Base-by-base conservation (phyloP, 2,888 invertebrate species). In the Crematogaster levior region DNA sequence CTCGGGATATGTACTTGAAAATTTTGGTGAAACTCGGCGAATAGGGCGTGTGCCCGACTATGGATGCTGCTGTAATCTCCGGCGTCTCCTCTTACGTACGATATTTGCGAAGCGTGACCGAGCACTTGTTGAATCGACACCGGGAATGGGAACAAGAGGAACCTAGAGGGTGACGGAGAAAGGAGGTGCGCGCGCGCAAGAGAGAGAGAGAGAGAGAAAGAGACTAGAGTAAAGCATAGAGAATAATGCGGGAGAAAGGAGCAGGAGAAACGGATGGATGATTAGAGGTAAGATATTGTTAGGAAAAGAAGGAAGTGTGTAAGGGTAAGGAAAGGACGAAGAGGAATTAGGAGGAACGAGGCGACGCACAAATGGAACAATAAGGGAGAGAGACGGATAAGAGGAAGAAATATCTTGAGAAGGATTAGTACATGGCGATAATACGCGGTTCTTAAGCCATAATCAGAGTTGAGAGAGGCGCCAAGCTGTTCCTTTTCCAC, bases 381-480 rank as follows among this genome's bases (percentile, higher is more conserved):
- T 48, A 65, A 81, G 60, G 66, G 68, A 68, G 74, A 68, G 82
- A 74, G 60, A 81, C 34, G 34, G 34, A 5, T 34, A 74, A 73
- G 74, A 68, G 9, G 60, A 77, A 79, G 81, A 82, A 72, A 86
- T 83, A 81, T 81, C 70, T 87, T 89, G 90, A 90, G 88, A 91
- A 90, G 91, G 92, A 92, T 93, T 92, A 91, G 90, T 79, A 88
- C 83, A 87, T 88, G 88, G 88, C 88, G 91, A 83, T 91, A 91
- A 91, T 91, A 90, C 90, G 88, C 90, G 89, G 88, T 91, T 93
- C 88, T 92, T 91, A 92, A 90, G 81, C 88, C 90, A 90, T 93
- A 93, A 94, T 94, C 93, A 94, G 92, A 94, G 92, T 93, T 92
- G 88, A 91, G 90, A 88, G 87, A 61, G 43, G 85, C 82, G 53